These are phyloP conservation scores for Nasonia vitripennis DNA, from an alignment of 1,140 invertebrate genomes.

Conservation along the genomic window DNA sequence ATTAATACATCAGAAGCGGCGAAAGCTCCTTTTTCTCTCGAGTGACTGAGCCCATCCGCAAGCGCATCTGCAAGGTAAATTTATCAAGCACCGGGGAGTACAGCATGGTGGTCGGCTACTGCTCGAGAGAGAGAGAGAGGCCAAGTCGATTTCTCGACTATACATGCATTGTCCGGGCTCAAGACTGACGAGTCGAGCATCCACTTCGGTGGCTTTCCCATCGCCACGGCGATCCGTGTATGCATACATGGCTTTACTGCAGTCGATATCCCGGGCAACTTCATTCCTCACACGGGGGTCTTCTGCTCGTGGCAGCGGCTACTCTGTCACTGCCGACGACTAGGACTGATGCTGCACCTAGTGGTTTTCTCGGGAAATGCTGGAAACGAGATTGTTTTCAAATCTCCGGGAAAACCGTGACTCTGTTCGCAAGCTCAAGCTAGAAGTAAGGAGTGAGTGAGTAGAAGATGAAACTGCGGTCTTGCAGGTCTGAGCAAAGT, in stretches of 20 bases:
- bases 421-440: too few relatives aligned
- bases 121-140: not conserved
- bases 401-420: too few relatives aligned
- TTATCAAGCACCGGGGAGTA: not conserved
- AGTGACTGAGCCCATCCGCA: too few relatives aligned
- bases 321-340: not conserved
- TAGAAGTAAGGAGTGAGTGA: too few relatives aligned
- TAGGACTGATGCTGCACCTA: not conserved
- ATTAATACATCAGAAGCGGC: too few relatives aligned
- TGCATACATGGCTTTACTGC: not conserved
- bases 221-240: not conserved
- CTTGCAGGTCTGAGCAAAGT: not conserved
- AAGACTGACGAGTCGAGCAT: not conserved
- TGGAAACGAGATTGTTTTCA: not conserved
- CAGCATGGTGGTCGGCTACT: not conserved
- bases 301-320: not conserved
- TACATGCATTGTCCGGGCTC: not conserved
- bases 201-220: not conserved
- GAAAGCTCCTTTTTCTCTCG: too few relatives aligned
- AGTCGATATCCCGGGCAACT: not conserved
- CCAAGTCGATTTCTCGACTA: conserved; percentile 2
- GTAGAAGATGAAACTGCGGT: not conserved
- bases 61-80: not conserved
- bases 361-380: not conserved
- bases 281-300: not conserved